These are phyloP conservation scores for Nomada ferruginata DNA, from an alignment of 2,888 invertebrate species.

Conservation along the genomic window DNA sequence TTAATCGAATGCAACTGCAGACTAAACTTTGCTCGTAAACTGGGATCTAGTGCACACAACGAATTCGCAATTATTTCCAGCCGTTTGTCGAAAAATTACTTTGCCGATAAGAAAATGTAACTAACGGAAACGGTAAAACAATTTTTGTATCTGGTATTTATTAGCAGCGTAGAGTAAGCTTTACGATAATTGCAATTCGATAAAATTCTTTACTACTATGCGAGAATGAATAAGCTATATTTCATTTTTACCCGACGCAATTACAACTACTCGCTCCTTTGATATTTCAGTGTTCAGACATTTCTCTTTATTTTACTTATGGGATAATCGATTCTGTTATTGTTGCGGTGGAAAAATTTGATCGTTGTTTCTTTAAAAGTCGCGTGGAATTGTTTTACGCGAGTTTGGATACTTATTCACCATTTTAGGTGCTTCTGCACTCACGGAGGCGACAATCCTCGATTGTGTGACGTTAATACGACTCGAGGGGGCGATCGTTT, in stretches of 20 bases:
- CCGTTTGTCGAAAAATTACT: not conserved
- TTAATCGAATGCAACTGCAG: constrained; percentile 28
- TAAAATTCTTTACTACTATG: not conserved
- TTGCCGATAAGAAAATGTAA: not conserved
- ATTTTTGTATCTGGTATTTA: not conserved
- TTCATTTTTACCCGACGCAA: too few relatives aligned
- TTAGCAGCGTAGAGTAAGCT: too few relatives aligned
- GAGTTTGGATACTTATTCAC: constrained; percentile 9
- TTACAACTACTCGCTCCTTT: too few relatives aligned
- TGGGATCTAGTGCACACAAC: not conserved
- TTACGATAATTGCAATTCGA: not conserved
- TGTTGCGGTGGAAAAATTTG: not conserved
- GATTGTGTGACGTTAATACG: constrained; percentile 50
- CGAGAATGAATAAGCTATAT: too few relatives aligned
- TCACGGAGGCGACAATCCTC: constrained; percentile 52
- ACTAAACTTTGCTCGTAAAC: constrained; percentile 19
- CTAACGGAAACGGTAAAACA: not conserved
- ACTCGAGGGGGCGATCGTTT: constrained; percentile 62
- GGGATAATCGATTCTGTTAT: not conserved
- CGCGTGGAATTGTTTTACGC: not conserved
- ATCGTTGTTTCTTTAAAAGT: too few relatives aligned
- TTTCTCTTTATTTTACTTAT: too few relatives aligned
- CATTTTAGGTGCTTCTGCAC: constrained; percentile 49
- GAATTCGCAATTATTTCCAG: not conserved
- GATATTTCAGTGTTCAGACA: too few relatives aligned